phyloP scores from a whole-genome alignment of 1,140 invertebrate genomes.

The Brachionus manjavacas region DNA sequence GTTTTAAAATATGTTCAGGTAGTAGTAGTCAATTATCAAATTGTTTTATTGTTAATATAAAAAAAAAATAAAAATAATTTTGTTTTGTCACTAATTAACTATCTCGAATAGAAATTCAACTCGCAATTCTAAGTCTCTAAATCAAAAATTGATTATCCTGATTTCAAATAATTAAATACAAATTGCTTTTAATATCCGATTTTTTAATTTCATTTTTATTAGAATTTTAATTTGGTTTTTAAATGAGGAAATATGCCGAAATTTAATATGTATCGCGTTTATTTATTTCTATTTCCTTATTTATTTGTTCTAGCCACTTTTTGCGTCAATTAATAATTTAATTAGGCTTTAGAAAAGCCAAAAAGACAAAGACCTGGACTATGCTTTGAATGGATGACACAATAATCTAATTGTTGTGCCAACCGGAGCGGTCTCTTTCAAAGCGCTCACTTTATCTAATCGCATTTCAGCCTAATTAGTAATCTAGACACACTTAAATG shows the following conservation, averaged over 20 bases:
- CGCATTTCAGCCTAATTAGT: neutral
- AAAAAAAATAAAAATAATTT: neutral
- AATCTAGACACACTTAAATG: slow-evolving; percentile 18
- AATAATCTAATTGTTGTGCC: neutral
- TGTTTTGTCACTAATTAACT: neutral
- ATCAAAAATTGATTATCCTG: slow-evolving; percentile 37
- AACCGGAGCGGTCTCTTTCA: neutral
- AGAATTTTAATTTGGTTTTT: neutral
- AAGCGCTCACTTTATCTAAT: slow-evolving; percentile 24
- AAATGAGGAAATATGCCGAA: neutral
- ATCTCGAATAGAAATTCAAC: neutral
- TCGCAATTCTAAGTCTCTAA: neutral
- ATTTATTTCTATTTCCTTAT: slow-evolving; percentile 11
- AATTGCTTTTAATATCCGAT: slow-evolving; percentile 40
- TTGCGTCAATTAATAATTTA: slow-evolving; percentile 37
- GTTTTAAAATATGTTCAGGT: neutral
- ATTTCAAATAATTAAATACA: slow-evolving; percentile 30
- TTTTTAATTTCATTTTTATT: slow-evolving; percentile 32
- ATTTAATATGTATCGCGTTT: neutral
- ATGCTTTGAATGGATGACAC: neutral
- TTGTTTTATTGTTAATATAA: neutral
- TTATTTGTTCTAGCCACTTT: neutral
- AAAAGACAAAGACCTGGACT: neutral
- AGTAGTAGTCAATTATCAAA: slow-evolving; percentile 12
- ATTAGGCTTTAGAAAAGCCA: neutral